Percentiles rank a stretch among this genome's conserved stretches.
These are phyloP conservation scores for Epinotia bilunana DNA, from an alignment of 2,888 invertebrate genomes.

Conservation along the genomic window DNA sequence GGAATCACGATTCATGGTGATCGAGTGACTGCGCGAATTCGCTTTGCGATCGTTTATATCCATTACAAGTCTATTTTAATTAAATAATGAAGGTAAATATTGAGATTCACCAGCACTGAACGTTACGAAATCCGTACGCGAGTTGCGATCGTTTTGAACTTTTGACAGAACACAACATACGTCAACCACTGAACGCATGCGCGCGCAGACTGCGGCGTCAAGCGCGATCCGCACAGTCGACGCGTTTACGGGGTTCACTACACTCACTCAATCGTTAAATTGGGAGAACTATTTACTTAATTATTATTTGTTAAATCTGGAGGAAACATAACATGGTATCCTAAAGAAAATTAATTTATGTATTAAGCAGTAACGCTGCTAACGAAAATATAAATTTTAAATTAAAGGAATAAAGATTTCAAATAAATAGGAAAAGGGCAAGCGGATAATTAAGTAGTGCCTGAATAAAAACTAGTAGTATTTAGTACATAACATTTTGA, in stretches of 20 bases:
- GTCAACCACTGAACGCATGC: slow-evolving; percentile 75
- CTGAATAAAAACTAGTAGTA: no score
- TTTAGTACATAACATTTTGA: no score
- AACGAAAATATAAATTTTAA: no score
- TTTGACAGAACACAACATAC: slow-evolving; percentile 58
- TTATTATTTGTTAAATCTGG: no score
- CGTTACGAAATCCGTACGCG: slow-evolving; percentile 71
- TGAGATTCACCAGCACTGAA: slow-evolving; percentile 49
- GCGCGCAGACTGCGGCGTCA: slow-evolving; percentile 69
- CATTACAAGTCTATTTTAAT: slow-evolving; percentile 62
- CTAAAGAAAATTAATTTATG: no score
- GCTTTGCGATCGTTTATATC: slow-evolving; percentile 76
- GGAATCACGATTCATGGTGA: slow-evolving; percentile 83
- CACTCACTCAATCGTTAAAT: slow-evolving; percentile 44
- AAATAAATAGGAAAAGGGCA: no score
- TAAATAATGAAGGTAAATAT: slow-evolving; percentile 51
- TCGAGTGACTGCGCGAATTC: slow-evolving; percentile 70
- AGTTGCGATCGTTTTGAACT: slow-evolving; percentile 49
- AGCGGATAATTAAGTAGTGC: no score
- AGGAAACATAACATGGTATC: no score
- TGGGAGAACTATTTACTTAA: not conserved
- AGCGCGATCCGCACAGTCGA: slow-evolving; percentile 26
- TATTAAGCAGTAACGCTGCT: no score
- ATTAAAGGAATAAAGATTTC: no score
- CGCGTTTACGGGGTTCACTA: slow-evolving; percentile 50